These are phyloP conservation scores for Entomyzon cyanotis DNA, from an alignment of 2,113 vertebrate genomes.

Conservation along the genomic window DNA sequence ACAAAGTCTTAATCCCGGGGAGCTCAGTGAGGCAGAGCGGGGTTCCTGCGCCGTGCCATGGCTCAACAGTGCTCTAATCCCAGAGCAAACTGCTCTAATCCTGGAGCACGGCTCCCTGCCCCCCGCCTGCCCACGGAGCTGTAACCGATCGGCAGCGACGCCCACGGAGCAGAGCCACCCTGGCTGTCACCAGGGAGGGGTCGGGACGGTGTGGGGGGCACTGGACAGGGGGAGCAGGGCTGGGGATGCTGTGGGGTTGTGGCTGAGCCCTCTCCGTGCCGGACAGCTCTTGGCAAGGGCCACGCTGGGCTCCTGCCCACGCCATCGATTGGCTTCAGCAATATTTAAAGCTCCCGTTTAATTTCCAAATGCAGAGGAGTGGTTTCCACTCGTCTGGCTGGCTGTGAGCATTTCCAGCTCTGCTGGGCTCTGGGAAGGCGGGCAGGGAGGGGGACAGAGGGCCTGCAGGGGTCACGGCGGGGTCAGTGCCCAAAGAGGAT, in stretches of 20 bases:
- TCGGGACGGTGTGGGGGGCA: neutral
- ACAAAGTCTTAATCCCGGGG: slow-evolving; percentile 54
- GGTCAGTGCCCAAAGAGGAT: neutral
- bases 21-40: slow-evolving; percentile 47
- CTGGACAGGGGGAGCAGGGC: accelerated
- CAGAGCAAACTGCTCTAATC: slow-evolving; percentile 64
- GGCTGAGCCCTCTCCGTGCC: neutral
- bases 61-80: slow-evolving; percentile 65
- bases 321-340: neutral
- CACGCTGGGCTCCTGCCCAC: neutral
- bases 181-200: neutral
- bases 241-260: neutral
- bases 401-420: neutral
- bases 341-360: slow-evolving; percentile 50
- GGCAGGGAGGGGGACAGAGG: neutral
- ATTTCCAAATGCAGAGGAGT: slow-evolving; percentile 34
- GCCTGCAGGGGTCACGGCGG: neutral
- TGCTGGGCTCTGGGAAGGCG: neutral
- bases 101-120: neutral
- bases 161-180: accelerated
- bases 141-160: neutral
- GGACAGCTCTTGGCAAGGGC: neutral
- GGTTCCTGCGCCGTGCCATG: neutral
- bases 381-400: neutral
- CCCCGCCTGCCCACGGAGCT: neutral